Base-by-base conservation (phyloP, 2,797 vertebrate genomes). In the Enteromius anoplus region DNA sequence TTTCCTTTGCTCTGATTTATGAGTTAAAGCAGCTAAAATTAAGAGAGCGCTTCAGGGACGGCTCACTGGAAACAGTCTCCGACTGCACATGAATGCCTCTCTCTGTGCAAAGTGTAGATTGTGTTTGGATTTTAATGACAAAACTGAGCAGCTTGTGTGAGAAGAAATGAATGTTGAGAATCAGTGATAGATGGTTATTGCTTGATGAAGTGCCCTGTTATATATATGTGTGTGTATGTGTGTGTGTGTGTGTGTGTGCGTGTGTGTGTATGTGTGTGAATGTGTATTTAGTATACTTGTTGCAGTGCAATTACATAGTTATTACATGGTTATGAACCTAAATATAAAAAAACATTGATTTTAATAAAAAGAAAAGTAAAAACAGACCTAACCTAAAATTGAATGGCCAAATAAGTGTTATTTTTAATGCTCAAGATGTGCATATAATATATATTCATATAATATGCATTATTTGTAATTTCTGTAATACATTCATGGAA, bases 1-100 rank as follows among this genome's bases (percentile, higher is more conserved):
- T 94, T 94, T 94, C 93, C 91, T 93, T 92, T 91, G 91, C 86
- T 68, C 88, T 92, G 93, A 94, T 94, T 94, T 93, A 93, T 93
- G 93, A 91, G 92, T 93, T 85, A 89, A 89, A 91, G 92, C 90
- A 92, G 92, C 92, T 93, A 91, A 93, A 94, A 94, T 93, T 93
- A 93, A 94, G 93, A 92, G 90, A 90, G 91, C 89, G 91, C 92
- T 93, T 93, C 93, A 90, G 92, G 92, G 92, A 91, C 93, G 92
- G 92, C 92, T 93, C 91, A 85, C 91, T 91, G 89, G 93, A 92
- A 90, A 91, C 91, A 91, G 91, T 91, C 91, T 91, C 92, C 92
- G 93, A 93, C 91, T 87, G 93, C 91, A 91, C 93, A 92, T 93
- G 90, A 93, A 93, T 91, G 92, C 91, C 88, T 90, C 71, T 82